Evolutionary conservation across 2,888 invertebrate species (phyloP), one percentile per base, ranked within the genome.

Genomic region (Pinctada fucata): DNA sequence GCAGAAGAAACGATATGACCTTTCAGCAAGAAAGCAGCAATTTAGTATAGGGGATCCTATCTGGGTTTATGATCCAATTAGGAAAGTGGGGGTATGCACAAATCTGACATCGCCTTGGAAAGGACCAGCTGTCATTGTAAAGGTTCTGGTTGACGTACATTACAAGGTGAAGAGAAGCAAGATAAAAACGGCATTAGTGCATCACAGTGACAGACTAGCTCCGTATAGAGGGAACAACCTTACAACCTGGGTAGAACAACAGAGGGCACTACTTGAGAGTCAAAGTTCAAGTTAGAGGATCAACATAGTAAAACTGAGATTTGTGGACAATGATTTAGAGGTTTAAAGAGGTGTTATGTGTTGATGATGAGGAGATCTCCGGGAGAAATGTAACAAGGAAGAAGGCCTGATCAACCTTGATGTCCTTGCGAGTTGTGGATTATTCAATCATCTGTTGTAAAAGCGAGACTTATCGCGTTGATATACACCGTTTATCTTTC

Each of bases 341-440:
- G 31, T 31, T 31, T 31, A 31, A 31, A 31, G 31, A 31, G 31
- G 31, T 31, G 31, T 31, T 31, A 31, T 31, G 31, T 31, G 31
- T 31, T 31, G 31, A 31, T 31, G 31, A 31, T 31, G 31, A 31
- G 31, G 31, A 31, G 31, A 31, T 31, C 31, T 31, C 31, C 31
- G 31, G 31, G 31, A 31, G 31, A 31, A 31, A 31, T 31, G 31
- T 6, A 58, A 13, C 58, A 10, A 58, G 58, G 13, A 58, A 58
- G 58, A 58, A 58, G 58, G 58, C 58, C 58, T 58, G 58, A 58
- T 58, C 58, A 58, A 58, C 58, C 58, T 52, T 52, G 58, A 5
- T 52, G 58, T 52, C 58, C 58, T 52, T 52, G 58, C 58, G 5
- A 10, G 10, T 8, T 8, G 5, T 52, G 10, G 58, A 10, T 52